Evolutionary conservation across 2,113 vertebrate genomes (phyloP).

Genomic region (Parotia lawesii): DNA sequence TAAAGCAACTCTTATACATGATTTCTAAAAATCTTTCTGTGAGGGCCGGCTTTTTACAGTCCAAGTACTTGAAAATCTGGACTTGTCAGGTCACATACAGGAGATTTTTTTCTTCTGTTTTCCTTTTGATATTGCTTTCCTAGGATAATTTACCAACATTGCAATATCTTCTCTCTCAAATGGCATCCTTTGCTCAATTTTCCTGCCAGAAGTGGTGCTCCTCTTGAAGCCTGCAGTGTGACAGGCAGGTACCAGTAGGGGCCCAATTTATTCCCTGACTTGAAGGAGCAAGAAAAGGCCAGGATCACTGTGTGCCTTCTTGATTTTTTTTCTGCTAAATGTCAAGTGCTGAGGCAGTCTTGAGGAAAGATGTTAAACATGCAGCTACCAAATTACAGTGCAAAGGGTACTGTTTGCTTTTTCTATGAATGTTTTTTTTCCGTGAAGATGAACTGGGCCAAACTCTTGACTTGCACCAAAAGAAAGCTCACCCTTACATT

Average conservation of each 20-base stretch:
- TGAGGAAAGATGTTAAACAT: background rate
- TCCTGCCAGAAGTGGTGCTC: background rate
- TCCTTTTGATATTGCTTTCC: background rate
- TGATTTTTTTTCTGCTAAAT: background rate
- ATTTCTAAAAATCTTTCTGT: background rate
- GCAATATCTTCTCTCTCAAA: background rate
- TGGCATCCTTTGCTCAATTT: background rate
- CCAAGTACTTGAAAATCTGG: background rate
- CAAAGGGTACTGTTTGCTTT: background rate
- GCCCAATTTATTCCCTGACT: background rate
- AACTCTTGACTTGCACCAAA: background rate
- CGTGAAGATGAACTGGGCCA: accelerated
- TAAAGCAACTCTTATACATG: background rate
- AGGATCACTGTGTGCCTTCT: background rate
- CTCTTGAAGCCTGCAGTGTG: background rate
- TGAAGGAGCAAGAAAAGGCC: background rate
- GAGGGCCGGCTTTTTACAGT: background rate
- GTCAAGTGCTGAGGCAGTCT: background rate
- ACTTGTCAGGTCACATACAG: background rate
- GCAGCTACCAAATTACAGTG: background rate
- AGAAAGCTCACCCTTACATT: background rate
- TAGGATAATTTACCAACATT: background rate
- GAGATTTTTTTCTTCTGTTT: background rate
- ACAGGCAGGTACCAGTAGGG: background rate
- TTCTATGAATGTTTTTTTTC: background rate